Evolutionary conservation across 2,797 vertebrate species (phyloP).

Genomic region (Spondyliosoma cantharus): DNA sequence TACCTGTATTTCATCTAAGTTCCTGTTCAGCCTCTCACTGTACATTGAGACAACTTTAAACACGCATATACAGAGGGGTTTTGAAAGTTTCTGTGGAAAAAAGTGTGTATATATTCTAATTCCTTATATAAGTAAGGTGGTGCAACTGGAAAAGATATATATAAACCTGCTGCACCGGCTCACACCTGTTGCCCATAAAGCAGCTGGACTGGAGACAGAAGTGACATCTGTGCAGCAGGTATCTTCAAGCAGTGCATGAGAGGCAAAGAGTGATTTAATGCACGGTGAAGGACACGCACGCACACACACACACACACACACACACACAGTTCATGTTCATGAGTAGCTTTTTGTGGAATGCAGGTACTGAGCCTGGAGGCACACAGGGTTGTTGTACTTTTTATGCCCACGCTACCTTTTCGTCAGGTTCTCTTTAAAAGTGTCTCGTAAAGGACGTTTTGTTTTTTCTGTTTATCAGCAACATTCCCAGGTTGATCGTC

Average conservation of each 20-base stretch:
- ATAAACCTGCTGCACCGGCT: background rate
- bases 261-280: slow-evolving; percentile 49
- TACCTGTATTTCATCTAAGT: slow-evolving; percentile 2
- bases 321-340: background rate
- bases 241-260: slow-evolving; percentile 1
- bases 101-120: background rate
- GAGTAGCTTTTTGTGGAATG: slow-evolving; percentile 5
- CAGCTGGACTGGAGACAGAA: slow-evolving; percentile 32
- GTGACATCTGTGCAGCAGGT: slow-evolving; percentile 53
- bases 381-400: slow-evolving; percentile 7
- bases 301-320: background rate
- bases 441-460: background rate
- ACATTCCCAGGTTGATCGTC: slow-evolving; percentile 29
- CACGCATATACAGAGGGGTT: background rate
- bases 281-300: background rate
- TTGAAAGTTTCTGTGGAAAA: background rate
- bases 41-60: background rate
- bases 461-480: slow-evolving; percentile 23
- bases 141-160: background rate
- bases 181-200: slow-evolving; percentile 44
- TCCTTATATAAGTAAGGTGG: background rate
- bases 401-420: background rate
- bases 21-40: background rate
- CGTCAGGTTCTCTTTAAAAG: background rate
- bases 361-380: slow-evolving; percentile 29